Evolutionary conservation across 2,797 vertebrate genomes (phyloP).

Genomic region (Labroides dimidiatus): DNA sequence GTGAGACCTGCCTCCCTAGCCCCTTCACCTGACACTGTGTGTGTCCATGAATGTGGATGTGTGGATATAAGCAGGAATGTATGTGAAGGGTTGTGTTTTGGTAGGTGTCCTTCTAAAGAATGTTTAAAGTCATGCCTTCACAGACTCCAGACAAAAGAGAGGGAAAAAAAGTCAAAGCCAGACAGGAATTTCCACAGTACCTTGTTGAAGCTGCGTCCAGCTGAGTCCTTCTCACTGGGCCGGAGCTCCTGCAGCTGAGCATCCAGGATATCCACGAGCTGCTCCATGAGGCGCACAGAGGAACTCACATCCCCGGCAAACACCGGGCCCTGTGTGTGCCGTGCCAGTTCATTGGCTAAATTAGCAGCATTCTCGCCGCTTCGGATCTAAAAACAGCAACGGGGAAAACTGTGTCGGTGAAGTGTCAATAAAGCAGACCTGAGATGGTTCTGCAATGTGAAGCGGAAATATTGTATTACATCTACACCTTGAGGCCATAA

Average conservation of each 20-base stretch:
- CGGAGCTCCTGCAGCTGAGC: conserved; percentile 96
- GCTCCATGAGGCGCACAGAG: conserved; percentile 96
- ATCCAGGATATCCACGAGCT: conserved; percentile 97
- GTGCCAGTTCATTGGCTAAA: conserved; percentile 96
- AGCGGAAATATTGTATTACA: conserved; percentile 45
- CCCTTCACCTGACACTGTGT: conserved; percentile 46
- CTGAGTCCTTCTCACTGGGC: conserved; percentile 96
- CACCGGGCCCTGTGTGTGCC: conserved; percentile 95
- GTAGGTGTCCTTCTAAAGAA: conserved; percentile 64
- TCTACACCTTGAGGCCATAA: conserved; percentile 35
- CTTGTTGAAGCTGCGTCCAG: conserved; percentile 98
- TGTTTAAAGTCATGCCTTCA: conserved; percentile 56
- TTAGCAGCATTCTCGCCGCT: conserved; percentile 98
- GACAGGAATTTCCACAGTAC: conserved; percentile 77
- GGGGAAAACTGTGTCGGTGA: conserved; percentile 43
- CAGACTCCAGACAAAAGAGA: conserved; percentile 28
- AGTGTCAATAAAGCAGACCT: conserved; percentile 20
- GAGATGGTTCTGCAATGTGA: conserved; percentile 23
- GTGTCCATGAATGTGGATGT: conserved; percentile 10
- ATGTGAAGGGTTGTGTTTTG: conserved; percentile 1
- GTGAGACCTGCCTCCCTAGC: conserved; percentile 50
- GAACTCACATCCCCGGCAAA: conserved; percentile 97
- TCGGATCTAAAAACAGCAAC: conserved; percentile 87
- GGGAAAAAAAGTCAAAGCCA: conserved; percentile 26
- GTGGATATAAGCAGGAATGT: conserved; percentile 12